These are phyloP conservation scores for Drosophila lacertosa DNA, from an alignment of 1,140 invertebrate species.

Conservation along the genomic window DNA sequence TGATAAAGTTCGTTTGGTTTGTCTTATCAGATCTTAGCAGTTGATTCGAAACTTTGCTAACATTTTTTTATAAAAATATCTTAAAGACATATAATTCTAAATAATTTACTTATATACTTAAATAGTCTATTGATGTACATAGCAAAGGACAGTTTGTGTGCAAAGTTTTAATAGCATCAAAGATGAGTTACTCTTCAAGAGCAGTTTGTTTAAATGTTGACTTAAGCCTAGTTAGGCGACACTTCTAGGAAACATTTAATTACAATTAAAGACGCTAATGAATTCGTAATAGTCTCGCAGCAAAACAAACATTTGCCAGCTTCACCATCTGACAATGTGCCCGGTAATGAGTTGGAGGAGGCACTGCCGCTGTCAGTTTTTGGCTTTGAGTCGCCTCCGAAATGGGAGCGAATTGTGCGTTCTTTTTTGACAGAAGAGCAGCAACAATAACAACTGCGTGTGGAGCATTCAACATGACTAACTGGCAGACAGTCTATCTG, in stretches of 20 bases:
- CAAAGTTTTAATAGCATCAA: too few species aligned
- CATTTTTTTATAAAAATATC: too few species aligned
- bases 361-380: not conserved
- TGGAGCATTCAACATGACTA: conserved; percentile 10
- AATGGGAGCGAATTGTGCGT: conserved; percentile 29
- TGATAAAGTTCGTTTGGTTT: too few species aligned
- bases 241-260: conserved; percentile 49
- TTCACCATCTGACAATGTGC: conserved; percentile 42
- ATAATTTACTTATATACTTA: too few species aligned
- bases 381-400: conserved; percentile 14
- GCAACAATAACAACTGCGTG: not conserved
- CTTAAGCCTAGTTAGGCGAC: conserved; percentile 32
- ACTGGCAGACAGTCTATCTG: conserved; percentile 33
- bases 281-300: conserved; percentile 60
- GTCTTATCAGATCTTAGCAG: too few species aligned
- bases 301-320: conserved; percentile 20
- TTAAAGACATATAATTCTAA: too few species aligned
- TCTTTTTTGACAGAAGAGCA: conserved; percentile 23
- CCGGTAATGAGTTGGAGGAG: conserved; percentile 48
- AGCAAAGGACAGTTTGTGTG: too few species aligned
- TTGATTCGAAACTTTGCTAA: too few species aligned
- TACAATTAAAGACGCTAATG: conserved; percentile 49
- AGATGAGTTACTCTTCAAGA: not conserved
- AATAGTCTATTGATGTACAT: too few species aligned
- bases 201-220: conserved; percentile 3